Conservation (phyloP, 1,140 invertebrate genomes). For the Trachymyrmex septentrionalis region DNA sequence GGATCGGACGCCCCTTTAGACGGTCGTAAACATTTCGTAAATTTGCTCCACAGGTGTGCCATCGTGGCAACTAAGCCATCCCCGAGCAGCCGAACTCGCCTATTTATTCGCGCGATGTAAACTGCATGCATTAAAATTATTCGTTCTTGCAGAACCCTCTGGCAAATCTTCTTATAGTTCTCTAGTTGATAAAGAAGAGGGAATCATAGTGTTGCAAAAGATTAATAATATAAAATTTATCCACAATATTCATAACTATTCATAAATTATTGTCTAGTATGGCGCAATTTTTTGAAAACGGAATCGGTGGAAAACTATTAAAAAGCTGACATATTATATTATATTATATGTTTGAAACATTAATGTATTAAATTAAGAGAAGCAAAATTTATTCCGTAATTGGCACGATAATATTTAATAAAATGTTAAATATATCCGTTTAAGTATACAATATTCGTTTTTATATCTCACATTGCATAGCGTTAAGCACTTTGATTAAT, state of each 20-base stretch:
- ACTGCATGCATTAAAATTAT: slow-evolving; percentile 57
- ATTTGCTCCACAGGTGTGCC: slow-evolving; percentile 87
- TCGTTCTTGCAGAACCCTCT: slow-evolving; percentile 24
- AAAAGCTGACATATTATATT: background rate
- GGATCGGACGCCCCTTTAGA: slow-evolving; percentile 81
- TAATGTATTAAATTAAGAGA: background rate
- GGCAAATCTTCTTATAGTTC: slow-evolving; percentile 48
- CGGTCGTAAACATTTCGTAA: slow-evolving; percentile 87
- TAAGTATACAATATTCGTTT: background rate
- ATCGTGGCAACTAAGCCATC: slow-evolving; percentile 84
- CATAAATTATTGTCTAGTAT: background rate
- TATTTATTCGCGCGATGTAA: slow-evolving; percentile 82
- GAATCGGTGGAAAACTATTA: background rate
- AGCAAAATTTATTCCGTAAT: background rate
- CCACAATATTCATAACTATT: background rate
- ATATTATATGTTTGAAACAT: background rate
- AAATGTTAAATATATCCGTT: no score
- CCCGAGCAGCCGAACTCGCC: slow-evolving; percentile 80
- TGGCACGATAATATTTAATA: no score
- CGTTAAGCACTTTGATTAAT: background rate
- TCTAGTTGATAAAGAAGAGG: background rate
- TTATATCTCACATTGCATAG: background rate
- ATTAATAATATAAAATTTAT: slow-evolving; percentile 16
- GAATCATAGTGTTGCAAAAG: background rate
- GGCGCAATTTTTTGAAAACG: background rate